phyloP scores from a whole-genome alignment of 2,113 vertebrate genomes.

The Caranx ignobilis region DNA sequence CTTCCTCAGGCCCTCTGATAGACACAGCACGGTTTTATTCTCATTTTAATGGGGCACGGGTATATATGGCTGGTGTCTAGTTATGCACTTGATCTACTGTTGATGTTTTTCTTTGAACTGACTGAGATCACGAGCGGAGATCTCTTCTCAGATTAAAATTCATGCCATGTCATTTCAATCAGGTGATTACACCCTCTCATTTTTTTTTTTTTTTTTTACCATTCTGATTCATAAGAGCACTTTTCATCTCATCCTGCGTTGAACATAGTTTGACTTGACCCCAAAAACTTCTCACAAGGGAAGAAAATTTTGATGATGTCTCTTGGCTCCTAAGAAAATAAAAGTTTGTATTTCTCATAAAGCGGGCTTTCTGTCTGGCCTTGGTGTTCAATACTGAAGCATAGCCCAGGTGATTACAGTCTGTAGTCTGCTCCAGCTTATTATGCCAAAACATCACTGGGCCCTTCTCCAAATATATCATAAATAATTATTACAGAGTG shows the following conservation, averaged over 20 bases:
- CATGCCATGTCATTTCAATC: constrained; percentile 26
- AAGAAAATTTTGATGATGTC: constrained; percentile 38
- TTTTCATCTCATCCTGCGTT: constrained; percentile 30
- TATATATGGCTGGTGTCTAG: constrained; percentile 30
- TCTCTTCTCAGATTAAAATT: constrained; percentile 22
- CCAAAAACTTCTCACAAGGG: constrained; percentile 13
- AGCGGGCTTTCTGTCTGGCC: constrained; percentile 50
- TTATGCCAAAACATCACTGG: constrained; percentile 76
- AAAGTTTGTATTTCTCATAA: constrained; percentile 44
- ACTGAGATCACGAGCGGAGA: constrained; percentile 8
- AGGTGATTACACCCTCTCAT: constrained; percentile 34
- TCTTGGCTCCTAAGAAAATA: constrained; percentile 25
- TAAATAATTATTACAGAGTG: constrained; percentile 84
- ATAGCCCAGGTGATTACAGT: constrained; percentile 71
- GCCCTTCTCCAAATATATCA: constrained; percentile 81
- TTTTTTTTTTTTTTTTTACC: too few species aligned
- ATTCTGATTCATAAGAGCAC: not conserved
- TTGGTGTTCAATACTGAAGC: constrained; percentile 48
- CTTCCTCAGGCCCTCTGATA: constrained; percentile 17
- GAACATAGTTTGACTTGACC: constrained; percentile 19
- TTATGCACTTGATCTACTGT: constrained; percentile 34
- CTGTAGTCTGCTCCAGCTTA: constrained; percentile 63
- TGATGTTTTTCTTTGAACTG: constrained; percentile 24
- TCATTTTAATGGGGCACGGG: constrained; percentile 29
- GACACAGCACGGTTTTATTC: constrained; percentile 21